These are phyloP conservation scores for Tetragonula clypearis DNA, from an alignment of 1,140 invertebrate species.

Conservation along the genomic window DNA sequence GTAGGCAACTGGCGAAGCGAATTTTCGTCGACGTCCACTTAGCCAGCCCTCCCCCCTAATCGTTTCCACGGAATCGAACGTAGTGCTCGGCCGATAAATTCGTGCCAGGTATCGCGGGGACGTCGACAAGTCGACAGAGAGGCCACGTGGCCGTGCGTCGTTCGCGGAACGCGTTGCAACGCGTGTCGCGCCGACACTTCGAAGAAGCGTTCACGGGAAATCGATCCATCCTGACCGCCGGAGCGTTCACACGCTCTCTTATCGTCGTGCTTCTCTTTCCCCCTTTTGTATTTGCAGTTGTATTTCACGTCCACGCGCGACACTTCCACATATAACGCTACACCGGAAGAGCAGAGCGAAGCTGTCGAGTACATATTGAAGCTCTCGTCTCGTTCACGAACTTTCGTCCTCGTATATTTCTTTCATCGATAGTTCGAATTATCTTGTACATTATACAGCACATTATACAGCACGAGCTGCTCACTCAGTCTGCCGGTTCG, in stretches of 20 bases:
- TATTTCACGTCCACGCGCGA: neutral
- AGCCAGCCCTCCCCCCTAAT: conserved; percentile 30
- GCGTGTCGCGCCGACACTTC: conserved; percentile 23
- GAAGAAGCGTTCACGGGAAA: conserved; percentile 57
- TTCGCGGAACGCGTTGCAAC: conserved; percentile 31
- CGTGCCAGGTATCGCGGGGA: conserved; percentile 18
- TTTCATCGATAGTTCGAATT: too few relatives aligned
- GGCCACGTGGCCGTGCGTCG: conserved; percentile 42
- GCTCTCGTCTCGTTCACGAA: too few relatives aligned
- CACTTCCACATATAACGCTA: too few relatives aligned
- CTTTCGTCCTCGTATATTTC: too few relatives aligned
- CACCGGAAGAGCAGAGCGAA: too few relatives aligned
- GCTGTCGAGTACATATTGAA: too few relatives aligned
- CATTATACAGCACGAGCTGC: too few relatives aligned
- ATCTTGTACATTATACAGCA: too few relatives aligned
- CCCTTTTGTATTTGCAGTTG: too few relatives aligned
- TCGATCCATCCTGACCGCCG: conserved; percentile 38
- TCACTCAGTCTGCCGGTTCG: too few relatives aligned
- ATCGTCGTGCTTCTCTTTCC: too few relatives aligned
- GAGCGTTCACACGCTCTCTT: neutral
- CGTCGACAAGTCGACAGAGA: conserved; percentile 37
- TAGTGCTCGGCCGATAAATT: conserved; percentile 61
- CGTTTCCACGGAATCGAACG: conserved; percentile 50
- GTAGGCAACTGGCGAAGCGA: neutral
- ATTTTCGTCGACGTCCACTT: conserved; percentile 21